Conservation (phyloP, 2,113 vertebrate genomes). For the Eonycteris spelaea region DNA sequence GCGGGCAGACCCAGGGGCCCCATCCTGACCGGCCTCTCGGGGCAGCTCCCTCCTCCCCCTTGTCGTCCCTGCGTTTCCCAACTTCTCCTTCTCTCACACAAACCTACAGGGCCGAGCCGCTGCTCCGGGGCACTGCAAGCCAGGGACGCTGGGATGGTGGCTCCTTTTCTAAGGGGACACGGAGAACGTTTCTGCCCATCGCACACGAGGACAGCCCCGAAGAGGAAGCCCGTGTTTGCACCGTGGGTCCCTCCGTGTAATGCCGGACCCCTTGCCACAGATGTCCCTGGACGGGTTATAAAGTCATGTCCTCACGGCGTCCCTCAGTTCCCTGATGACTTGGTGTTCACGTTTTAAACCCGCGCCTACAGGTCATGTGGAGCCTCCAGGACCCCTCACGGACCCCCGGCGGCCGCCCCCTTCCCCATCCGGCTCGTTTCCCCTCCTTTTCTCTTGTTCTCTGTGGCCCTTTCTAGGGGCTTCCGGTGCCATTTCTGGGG, state of each 20-base stretch:
- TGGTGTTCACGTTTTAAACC: fast-evolving
- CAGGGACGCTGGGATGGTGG: fast-evolving
- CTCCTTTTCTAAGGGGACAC: neutral
- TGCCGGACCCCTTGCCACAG: neutral
- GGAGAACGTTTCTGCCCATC: fast-evolving
- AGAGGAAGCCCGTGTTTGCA: fast-evolving
- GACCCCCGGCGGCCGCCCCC: neutral
- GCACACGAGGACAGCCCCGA: fast-evolving
- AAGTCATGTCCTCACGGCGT: fast-evolving
- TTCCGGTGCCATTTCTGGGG: neutral
- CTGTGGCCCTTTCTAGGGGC: neutral
- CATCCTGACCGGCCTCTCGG: neutral
- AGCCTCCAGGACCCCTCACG: neutral
- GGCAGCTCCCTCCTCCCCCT: neutral
- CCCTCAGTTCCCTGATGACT: fast-evolving
- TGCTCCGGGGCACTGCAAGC: neutral
- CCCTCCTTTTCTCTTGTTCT: neutral
- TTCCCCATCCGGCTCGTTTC: neutral
- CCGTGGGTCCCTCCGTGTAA: fast-evolving
- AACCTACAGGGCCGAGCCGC: neutral
- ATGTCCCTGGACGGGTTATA: neutral
- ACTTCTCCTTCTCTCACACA: neutral
- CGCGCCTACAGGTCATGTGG: fast-evolving
- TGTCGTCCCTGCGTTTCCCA: neutral
- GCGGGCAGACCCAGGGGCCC: neutral